A percentile compares a stretch with the other conserved stretches of the same genome.
Conservation (phyloP, 2,888 invertebrate genomes). For the Lathronympha strigana region DNA sequence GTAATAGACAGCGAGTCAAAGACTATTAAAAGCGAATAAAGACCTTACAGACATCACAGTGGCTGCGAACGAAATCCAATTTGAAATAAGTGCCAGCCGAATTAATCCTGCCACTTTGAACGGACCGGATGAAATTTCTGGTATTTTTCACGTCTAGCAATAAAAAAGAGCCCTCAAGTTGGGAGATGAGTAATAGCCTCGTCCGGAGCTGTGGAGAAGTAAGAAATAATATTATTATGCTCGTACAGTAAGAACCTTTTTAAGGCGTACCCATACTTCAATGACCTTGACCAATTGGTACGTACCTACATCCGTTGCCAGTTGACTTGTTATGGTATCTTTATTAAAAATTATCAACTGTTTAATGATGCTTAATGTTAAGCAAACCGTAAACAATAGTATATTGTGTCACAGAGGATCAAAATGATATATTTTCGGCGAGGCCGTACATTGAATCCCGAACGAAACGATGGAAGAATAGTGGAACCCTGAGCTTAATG, state of each 20-base stretch:
- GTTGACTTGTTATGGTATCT: too few relatives aligned
- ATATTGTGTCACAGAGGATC: too few relatives aligned
- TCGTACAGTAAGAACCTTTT: slow-evolving; percentile 71
- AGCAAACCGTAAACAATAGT: too few relatives aligned
- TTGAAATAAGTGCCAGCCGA: slow-evolving; percentile 83
- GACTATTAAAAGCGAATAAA: slow-evolving; percentile 76
- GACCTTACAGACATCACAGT: slow-evolving; percentile 62
- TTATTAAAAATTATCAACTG: not conserved
- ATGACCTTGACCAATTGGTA: not conserved
- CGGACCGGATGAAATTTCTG: slow-evolving; percentile 81
- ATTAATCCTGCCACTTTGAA: slow-evolving; percentile 82
- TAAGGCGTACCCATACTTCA: slow-evolving; percentile 48
- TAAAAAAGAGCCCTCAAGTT: slow-evolving; percentile 78
- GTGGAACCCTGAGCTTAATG: too few relatives aligned
- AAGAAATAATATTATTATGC: slow-evolving; percentile 80
- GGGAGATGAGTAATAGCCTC: slow-evolving; percentile 79
- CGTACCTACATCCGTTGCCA: too few relatives aligned
- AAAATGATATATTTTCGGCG: too few relatives aligned
- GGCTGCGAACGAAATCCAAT: slow-evolving; percentile 79
- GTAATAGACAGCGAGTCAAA: slow-evolving; percentile 61
- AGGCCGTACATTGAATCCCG: too few relatives aligned
- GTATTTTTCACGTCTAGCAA: slow-evolving; percentile 83
- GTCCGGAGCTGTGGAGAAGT: slow-evolving; percentile 71
- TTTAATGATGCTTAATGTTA: too few relatives aligned
- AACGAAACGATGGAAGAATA: too few relatives aligned